Percentiles rank a stretch among this genome's conserved stretches.
phyloP scores from a whole-genome alignment of 2,113 vertebrate species.

The Pelobates fuscus region DNA sequence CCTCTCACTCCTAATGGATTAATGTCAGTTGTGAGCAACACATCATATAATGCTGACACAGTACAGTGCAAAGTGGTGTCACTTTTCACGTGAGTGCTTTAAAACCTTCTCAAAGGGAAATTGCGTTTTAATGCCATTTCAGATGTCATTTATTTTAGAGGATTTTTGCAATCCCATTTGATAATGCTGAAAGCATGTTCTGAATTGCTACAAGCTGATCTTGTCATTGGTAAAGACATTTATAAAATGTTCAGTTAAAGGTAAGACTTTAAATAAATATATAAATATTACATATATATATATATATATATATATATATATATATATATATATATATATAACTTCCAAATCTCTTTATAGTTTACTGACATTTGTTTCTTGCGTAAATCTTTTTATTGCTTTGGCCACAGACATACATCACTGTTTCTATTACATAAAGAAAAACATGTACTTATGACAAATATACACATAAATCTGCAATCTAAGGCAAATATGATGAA shows the following conservation, averaged over 20 bases:
- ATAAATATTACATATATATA: too few relatives aligned
- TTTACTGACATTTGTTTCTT: not conserved
- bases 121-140: conserved; percentile 72
- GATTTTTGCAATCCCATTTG: conserved; percentile 72
- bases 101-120: conserved; percentile 72
- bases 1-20: conserved; percentile 76
- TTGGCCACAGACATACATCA: conserved; percentile 4
- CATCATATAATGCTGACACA: conserved; percentile 71
- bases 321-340: not conserved
- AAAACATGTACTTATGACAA: conserved; percentile 9
- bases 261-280: conserved; percentile 43
- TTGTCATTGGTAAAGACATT: conserved; percentile 62
- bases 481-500: accelerated
- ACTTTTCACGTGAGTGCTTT: conserved; percentile 70
- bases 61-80: conserved; percentile 61
- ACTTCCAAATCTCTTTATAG: too few relatives aligned
- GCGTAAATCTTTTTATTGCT: conserved; percentile 12
- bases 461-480: conserved; percentile 6
- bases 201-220: conserved; percentile 66
- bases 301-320: conserved; percentile 23
- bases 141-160: conserved; percentile 72
- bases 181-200: conserved; percentile 67
- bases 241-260: conserved; percentile 55
- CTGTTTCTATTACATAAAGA: conserved; percentile 18
- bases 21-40: conserved; percentile 65